These are phyloP conservation scores for Platycheirus rosarum DNA, from an alignment of 2,888 invertebrate genomes.

Conservation along the genomic window DNA sequence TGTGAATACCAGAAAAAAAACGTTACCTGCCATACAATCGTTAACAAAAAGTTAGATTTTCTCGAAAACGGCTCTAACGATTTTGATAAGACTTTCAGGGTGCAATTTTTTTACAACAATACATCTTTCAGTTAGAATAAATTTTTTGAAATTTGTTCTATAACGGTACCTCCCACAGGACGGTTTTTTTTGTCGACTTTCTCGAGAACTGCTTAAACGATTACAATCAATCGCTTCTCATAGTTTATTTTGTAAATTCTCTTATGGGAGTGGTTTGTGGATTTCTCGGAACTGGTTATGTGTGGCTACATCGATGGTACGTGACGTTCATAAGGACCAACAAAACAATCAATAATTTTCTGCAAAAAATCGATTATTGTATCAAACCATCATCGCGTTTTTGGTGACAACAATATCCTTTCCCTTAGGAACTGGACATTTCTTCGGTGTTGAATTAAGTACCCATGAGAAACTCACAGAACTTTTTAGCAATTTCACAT, in stretches of 20 bases:
- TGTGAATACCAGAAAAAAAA: no score
- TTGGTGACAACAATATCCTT: constrained; percentile 93
- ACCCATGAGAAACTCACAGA: constrained; percentile 90
- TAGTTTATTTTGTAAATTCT: constrained; percentile 96
- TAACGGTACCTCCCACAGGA: no score
- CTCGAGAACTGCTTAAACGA: no score
- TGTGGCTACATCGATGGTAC: constrained; percentile 95
- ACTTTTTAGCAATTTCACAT: constrained; percentile 97
- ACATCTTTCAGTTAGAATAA: no score
- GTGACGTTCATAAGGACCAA: constrained; percentile 96
- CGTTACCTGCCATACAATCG: no score
- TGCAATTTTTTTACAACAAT: no score
- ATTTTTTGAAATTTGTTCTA: no score
- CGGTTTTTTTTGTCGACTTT: no score
- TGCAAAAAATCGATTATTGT: constrained; percentile 97
- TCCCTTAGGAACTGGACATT: constrained; percentile 96
- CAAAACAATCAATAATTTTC: constrained; percentile 93
- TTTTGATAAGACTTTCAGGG: no score
- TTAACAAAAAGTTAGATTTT: no score
- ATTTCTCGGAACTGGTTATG: constrained; percentile 94
- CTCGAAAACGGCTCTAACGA: no score
- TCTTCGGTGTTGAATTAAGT: constrained; percentile 91
- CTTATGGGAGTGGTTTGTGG: constrained; percentile 95
- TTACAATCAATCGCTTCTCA: constrained; percentile 98
- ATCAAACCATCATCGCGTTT: constrained; percentile 95